These are phyloP conservation scores for Watsonalla binaria DNA, from an alignment of 2,888 invertebrate species.

Conservation along the genomic window DNA sequence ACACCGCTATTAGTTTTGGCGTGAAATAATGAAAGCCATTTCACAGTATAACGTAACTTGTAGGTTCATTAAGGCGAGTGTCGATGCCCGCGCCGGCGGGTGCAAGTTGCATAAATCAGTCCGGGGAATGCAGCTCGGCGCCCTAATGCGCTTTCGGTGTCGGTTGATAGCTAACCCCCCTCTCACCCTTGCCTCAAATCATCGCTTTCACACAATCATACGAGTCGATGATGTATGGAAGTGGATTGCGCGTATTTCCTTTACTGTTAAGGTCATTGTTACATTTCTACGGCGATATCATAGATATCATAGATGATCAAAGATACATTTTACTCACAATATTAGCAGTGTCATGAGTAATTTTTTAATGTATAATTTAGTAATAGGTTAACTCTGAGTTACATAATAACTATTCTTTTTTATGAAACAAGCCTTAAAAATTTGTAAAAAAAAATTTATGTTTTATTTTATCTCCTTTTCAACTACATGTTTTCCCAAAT, in stretches of 20 bases:
- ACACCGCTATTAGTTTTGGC: slow-evolving; percentile 61
- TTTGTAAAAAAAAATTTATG: no score
- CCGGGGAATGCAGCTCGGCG: slow-evolving; percentile 62
- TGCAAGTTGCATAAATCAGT: slow-evolving; percentile 73
- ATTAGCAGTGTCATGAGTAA: no score
- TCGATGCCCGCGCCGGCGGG: slow-evolving; percentile 62
- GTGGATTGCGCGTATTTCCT: slow-evolving; percentile 8
- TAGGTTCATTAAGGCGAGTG: slow-evolving; percentile 70
- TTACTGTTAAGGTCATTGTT: slow-evolving; percentile 8
- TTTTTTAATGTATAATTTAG: no score
- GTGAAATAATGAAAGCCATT: slow-evolving; percentile 68
- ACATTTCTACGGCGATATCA: no score
- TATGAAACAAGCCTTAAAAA: no score
- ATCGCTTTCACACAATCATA: slow-evolving; percentile 18
- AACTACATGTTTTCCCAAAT: no score
- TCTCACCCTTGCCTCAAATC: slow-evolving; percentile 31
- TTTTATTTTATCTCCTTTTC: no score
- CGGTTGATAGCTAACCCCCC: slow-evolving; percentile 60
- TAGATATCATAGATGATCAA: no score
- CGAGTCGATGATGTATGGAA: slow-evolving; percentile 18
- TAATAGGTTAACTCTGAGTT: no score
- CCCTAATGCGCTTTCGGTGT: slow-evolving; percentile 77
- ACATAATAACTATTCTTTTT: no score
- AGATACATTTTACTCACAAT: no score
- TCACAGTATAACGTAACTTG: slow-evolving; percentile 65